These are phyloP conservation scores for Eristalinus aeneus DNA, from an alignment of 2,888 invertebrate genomes.

Conservation along the genomic window DNA sequence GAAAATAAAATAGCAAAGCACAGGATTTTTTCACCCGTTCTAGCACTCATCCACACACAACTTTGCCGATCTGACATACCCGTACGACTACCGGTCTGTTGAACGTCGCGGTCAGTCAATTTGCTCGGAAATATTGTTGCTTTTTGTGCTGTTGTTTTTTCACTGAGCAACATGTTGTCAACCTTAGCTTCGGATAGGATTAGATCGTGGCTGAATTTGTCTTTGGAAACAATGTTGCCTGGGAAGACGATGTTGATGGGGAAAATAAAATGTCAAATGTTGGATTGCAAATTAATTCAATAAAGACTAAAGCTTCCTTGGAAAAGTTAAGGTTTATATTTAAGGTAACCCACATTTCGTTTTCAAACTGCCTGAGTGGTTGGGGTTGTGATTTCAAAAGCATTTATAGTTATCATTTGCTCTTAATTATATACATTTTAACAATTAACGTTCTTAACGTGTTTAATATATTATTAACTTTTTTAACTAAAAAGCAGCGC, in stretches of 20 bases:
- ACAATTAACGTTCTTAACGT: no score
- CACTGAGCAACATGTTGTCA: conserved; percentile 7
- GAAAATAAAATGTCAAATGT: neutral
- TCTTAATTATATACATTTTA: no score
- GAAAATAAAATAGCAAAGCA: neutral
- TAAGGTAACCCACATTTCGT: no score
- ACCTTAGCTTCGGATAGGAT: neutral
- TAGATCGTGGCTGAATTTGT: conserved; percentile 23
- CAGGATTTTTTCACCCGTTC: neutral
- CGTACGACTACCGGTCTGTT: conserved; percentile 35
- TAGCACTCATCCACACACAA: neutral
- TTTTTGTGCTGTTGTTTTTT: neutral
- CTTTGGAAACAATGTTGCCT: conserved; percentile 10
- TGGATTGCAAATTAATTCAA: neutral
- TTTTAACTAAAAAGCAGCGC: no score
- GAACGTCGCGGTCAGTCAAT: conserved; percentile 15
- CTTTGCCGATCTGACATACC: conserved; percentile 25
- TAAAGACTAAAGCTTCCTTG: neutral
- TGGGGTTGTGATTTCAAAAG: no score
- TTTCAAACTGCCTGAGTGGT: no score
- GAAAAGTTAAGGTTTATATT: neutral
- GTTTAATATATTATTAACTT: no score
- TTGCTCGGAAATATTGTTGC: neutral
- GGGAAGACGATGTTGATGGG: neutral
- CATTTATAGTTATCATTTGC: no score